Evolutionary conservation across 1,140 invertebrate species (phyloP), one percentile per base, ranked within the genome.

Genomic region (Hetaerina americana): DNA sequence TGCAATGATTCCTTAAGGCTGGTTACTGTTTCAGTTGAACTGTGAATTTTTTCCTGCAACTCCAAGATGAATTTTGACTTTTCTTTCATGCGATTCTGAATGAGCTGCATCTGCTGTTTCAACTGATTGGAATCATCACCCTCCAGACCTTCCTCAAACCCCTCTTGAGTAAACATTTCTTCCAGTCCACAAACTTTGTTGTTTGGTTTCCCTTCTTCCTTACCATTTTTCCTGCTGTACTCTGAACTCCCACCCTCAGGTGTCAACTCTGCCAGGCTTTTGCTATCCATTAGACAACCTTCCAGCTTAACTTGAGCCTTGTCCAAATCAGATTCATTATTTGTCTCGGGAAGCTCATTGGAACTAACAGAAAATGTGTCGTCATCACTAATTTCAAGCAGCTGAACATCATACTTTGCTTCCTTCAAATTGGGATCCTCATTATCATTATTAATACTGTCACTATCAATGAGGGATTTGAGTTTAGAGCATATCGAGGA

Each of bases 71-170:
- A 75, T 69, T 67, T 77, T n/a, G 76, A 74, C 26, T 80, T 78
- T 69, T 76, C 70, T 15, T 78, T 75, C 15, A 82, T 71, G 31
- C 75, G 76, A 5, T 76, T 77, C 1, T 79, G 6, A 2, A 80
- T 68, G 67, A 84, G 81, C 15, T 84, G 79, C 71, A 82, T 80
- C 71, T 85, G 82, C 12, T 78, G 40, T n/a, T 57, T 68, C 18
- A 26, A 1, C 6, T 68, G 67, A 68, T 24, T 68, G 2, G 27
- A 68, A 2, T 68, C 27, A 26, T 68, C 67, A 12, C n/a, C 25
- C 6, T 68, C 25, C 1, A 10, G 12, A 25, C 24, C 27, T 1
- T 28, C 27, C 26, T 26, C 25, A 2, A 25, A 25, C 18, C 27
- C 26, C 15, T 68, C 27, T 3, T 26, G 15, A 2, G 25, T 5